Base-by-base conservation (phyloP, 2,113 vertebrate genomes). In the Aspidoscelis tigris region DNA sequence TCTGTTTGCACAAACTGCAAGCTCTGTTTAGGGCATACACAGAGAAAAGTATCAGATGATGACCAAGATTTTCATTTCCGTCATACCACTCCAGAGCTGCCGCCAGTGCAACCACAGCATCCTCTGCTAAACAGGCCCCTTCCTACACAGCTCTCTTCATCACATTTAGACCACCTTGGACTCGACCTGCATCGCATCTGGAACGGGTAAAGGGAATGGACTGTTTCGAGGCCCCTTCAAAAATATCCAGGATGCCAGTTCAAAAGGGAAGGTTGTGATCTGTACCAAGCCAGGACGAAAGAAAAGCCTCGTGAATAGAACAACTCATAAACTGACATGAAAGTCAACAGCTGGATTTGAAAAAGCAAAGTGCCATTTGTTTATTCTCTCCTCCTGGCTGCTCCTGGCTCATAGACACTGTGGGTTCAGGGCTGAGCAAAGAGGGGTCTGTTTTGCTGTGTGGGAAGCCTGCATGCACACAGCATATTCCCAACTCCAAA, bases 1-100 rank as follows among this genome's bases (percentile, higher is more conserved):
- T 78, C 39, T 64, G 22, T 8, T 81, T 58, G 69, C 5, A 0
- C 0, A 0, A 9, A 0, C 0, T 5, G 66, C 0, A 77, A 53
- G 5, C 79, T 78, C 83, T 55, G 21, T 16, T 16, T 2, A 84
- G 68, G 0, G 7, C 50, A 0, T 10, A 50, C 66, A 41, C 12
- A 22, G 18, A 1, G 71, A 3, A 65, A 61, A 78, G 7, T 64
- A 58, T 70, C 64, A 22, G 78, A 6, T 1, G 0, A 2, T 43
- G 61, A 12, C 76, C 76, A 47, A 22, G 76, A 39, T 83, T 83
- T 74, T 47, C 9, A 47, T 73, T 87, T 78, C 82, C 80, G 0
- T 80, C 77, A 39, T 16, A 68, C 69, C 26, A 72, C 55, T 71
- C 66, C 43, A 65, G 41, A 79, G 53, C 65, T 72, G 55, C 55